Evolutionary conservation across 2,888 invertebrate species (phyloP).

Genomic region (Oegoconia quadripuncta): DNA sequence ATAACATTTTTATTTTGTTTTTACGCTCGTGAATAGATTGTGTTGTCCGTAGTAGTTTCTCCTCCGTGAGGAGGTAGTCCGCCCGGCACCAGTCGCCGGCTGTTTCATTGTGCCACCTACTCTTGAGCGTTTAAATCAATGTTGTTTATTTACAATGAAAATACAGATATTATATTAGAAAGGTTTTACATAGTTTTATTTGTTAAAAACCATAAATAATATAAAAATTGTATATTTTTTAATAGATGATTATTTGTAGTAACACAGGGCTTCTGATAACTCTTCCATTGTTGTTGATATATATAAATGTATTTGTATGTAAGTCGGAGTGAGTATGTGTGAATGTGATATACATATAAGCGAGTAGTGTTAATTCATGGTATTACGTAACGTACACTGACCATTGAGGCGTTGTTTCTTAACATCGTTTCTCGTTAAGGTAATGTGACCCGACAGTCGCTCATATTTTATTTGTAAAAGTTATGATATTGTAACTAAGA

Average conservation of each 20-base stretch:
- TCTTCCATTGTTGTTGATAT: slow-evolving; percentile 69
- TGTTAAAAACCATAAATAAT: slow-evolving; percentile 17
- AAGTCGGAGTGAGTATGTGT: slow-evolving; percentile 40
- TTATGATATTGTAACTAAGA: slow-evolving; percentile 30
- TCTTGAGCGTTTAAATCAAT: background rate
- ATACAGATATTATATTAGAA: too few relatives aligned
- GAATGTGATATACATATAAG: slow-evolving; percentile 36
- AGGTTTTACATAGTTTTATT: slow-evolving; percentile 7
- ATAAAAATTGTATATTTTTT: slow-evolving; percentile 37
- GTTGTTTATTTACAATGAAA: too few relatives aligned
- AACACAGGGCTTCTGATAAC: slow-evolving; percentile 59
- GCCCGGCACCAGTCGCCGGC: slow-evolving; percentile 10
- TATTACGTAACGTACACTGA: slow-evolving; percentile 28
- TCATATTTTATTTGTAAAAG: slow-evolving; percentile 29
- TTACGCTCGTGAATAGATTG: slow-evolving; percentile 23
- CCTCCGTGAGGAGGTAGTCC: slow-evolving; percentile 44
- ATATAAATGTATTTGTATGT: slow-evolving; percentile 37
- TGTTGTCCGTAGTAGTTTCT: slow-evolving; percentile 36
- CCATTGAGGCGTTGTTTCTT: slow-evolving; percentile 19
- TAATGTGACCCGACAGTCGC: slow-evolving; percentile 10
- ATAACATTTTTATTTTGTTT: slow-evolving; percentile 23
- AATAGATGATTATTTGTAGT: slow-evolving; percentile 37
- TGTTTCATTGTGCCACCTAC: slow-evolving; percentile 11
- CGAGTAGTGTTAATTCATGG: slow-evolving; percentile 30
- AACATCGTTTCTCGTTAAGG: slow-evolving; percentile 9